phyloP scores from a whole-genome alignment of 2,888 invertebrate genomes.

The Chloromyia formosa region DNA sequence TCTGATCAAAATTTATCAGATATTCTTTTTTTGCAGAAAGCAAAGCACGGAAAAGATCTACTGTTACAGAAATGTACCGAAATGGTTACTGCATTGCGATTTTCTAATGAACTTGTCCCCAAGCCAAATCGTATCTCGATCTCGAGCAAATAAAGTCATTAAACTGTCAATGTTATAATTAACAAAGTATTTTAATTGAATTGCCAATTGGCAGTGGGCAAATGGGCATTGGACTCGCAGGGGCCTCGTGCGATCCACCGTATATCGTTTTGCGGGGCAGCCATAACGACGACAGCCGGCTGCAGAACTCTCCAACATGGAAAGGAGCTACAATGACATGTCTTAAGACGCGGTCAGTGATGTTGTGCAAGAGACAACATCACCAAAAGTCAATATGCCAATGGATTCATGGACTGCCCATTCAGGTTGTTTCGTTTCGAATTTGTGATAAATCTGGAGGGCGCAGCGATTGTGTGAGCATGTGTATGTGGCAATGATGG shows the following conservation, averaged over 20 bases:
- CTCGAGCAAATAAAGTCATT: constrained; percentile 52
- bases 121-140: constrained; percentile 34
- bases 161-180: constrained; percentile 53
- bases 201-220: constrained; percentile 46
- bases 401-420: neutral
- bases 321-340: constrained; percentile 46
- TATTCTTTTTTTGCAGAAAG: neutral
- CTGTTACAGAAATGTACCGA: too few species aligned
- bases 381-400: constrained; percentile 38
- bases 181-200: constrained; percentile 55
- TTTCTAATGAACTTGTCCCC: constrained; percentile 42
- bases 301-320: constrained; percentile 28
- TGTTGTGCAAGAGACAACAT: constrained; percentile 37
- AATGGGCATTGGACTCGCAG: constrained; percentile 4
- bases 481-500: too few species aligned
- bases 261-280: neutral
- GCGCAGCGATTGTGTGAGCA: too few species aligned
- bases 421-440: constrained; percentile 19
- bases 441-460: too few species aligned
- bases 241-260: neutral
- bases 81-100: constrained; percentile 5
- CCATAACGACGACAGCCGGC: constrained; percentile 30
- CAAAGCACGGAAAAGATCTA: constrained; percentile 5
- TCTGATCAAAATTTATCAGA: constrained; percentile 12
- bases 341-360: constrained; percentile 41